Base-by-base conservation (phyloP, 2,888 invertebrate genomes). In the Ethmia dodecea region DNA sequence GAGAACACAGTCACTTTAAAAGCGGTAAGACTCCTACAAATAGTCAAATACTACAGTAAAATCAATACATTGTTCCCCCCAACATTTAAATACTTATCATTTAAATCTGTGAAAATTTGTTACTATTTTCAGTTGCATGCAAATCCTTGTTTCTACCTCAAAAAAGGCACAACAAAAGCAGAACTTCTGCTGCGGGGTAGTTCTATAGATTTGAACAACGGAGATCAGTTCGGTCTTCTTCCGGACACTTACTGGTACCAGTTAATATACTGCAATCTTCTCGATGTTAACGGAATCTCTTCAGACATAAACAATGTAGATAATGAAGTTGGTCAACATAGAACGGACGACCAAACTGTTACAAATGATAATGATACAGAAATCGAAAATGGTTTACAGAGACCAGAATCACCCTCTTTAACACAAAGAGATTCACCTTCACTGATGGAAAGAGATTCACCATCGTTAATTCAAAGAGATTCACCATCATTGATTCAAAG, bases 201-300 rank as follows among this genome's bases (percentile, higher is more conserved):
- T 13, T 49, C 58, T 2, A 45, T 70, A 9, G 39, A 49, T n/a
- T 55, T 89, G 11, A 49, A 36, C 1, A 68, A 77, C 47, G 87
- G 87, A 9, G 89, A 89, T 49, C 75, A 67, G 46, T 87, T 90
- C 59, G 87, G 88, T 9, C 67, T 90, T 3, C 49, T 88, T 15
- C 86, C 88, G 0, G 75, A 86, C 28, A 43, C 60, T 6, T 81
- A 65, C 47, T 89, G 88, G 87, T 89, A 75, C 55, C 76, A 76
- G 55, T 47, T 88, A 1, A 45, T 75, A 47, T 42, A 70, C 33
- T 61, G 56, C 22, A 16, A 40, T 1, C 34, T 38, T 10, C 18
- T 40, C 22, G 34, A 40, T 11, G 29, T 30, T 12, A 13, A 32
- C 15, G n/a, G n/a, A n/a, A n/a, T 40, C 24, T 30, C 40, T 13